A percentile compares a stretch with the other conserved stretches of the same genome.
Conservation (phyloP, 2,888 invertebrate genomes). For the Cantharis nigra region DNA sequence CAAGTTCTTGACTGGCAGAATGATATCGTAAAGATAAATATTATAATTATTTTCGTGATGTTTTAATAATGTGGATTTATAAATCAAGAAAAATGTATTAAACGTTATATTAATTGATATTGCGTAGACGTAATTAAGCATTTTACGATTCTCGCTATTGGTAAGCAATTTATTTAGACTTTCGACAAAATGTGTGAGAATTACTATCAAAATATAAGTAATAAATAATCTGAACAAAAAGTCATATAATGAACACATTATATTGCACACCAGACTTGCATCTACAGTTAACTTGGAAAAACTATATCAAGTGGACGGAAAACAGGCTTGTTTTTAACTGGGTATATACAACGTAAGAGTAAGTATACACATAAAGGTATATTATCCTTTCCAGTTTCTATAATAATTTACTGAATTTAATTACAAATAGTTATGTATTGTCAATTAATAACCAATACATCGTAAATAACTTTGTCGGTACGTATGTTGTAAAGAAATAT, state of each 20-base stretch:
- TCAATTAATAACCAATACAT: neutral
- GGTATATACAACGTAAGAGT: neutral
- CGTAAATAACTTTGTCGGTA: neutral
- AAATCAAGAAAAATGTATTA: neutral
- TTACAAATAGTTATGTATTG: neutral
- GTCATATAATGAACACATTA: neutral
- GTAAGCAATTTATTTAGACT: neutral
- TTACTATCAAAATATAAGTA: neutral
- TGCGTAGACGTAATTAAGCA: neutral
- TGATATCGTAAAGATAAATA: neutral
- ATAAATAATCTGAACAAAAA: neutral
- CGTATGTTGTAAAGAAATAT: neutral
- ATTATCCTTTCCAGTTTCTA: neutral
- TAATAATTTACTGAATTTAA: neutral
- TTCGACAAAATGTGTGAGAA: neutral
- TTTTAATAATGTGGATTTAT: neutral
- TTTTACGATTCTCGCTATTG: neutral
- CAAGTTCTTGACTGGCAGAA: neutral
- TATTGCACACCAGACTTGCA: neutral
- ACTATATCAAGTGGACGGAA: neutral
- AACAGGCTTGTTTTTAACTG: neutral
- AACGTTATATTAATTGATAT: neutral
- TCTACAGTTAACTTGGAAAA: neutral
- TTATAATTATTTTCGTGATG: neutral
- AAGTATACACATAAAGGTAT: neutral